Evolutionary conservation across 2,797 vertebrate genomes (phyloP).

Genomic region (Platalea minor): DNA sequence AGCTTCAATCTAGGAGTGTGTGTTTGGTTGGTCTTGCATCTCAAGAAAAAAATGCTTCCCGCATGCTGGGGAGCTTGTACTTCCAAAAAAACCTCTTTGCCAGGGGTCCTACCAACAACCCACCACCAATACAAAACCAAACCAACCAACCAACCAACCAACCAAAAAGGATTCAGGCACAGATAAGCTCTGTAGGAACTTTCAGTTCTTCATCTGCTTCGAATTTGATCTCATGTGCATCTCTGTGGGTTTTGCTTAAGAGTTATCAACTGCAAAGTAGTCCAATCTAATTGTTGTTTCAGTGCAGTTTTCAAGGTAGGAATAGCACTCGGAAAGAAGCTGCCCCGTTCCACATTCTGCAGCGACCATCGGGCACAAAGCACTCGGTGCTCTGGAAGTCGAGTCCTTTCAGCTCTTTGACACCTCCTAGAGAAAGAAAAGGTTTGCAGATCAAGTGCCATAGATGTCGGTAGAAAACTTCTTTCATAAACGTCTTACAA

Average conservation of each 20-base stretch:
- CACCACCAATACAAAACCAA: not conserved
- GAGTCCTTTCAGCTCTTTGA: not conserved
- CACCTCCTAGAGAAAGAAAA: not conserved
- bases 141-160: not conserved
- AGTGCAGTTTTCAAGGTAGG: not conserved
- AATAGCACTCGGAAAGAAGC: not conserved
- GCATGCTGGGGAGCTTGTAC: not conserved
- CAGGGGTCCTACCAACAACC: not conserved
- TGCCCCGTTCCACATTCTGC: not conserved
- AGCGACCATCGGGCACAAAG: accelerated
- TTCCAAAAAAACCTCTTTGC: not conserved
- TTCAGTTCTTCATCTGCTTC: not conserved
- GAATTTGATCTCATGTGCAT: not conserved
- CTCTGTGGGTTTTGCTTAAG: not conserved
- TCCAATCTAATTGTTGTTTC: not conserved
- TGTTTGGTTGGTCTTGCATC: not conserved
- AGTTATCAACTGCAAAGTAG: not conserved
- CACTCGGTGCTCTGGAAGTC: accelerated
- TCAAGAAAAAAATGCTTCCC: not conserved
- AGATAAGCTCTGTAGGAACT: not conserved
- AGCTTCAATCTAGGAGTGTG: not conserved
- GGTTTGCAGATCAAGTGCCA: not conserved
- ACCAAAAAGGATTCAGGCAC: not conserved
- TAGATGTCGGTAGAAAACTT: not conserved
- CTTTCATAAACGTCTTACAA: not conserved